Conservation (phyloP, 2,113 vertebrate genomes). For the Puma concolor region DNA sequence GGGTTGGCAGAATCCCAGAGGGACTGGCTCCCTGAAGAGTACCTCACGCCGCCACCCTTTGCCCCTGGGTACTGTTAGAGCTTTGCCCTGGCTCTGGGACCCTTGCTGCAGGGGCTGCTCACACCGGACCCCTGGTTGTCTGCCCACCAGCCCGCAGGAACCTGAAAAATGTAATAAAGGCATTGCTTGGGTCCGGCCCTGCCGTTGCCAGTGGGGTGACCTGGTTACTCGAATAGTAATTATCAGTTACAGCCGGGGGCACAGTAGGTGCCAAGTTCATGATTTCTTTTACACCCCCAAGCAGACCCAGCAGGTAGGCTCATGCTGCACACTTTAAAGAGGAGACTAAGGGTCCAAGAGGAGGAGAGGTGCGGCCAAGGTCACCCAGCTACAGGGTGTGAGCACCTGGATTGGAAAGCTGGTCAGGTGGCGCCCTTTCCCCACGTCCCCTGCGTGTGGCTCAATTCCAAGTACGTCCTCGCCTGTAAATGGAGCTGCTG, state of each 20-base stretch:
- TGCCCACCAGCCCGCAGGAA: neutral
- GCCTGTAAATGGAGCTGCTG: neutral
- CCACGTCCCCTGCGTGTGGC: rapidly evolving
- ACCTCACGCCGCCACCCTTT: constrained; percentile 86
- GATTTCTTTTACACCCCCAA: neutral
- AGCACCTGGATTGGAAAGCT: neutral
- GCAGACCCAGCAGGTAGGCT: neutral
- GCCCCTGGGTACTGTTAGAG: constrained; percentile 86
- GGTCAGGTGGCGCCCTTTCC: neutral
- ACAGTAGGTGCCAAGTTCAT: neutral
- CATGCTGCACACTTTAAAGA: neutral
- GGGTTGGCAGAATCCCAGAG: neutral
- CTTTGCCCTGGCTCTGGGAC: neutral
- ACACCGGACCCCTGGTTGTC: neutral
- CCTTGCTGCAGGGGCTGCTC: neutral
- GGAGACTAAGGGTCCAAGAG: neutral
- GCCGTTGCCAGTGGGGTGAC: neutral
- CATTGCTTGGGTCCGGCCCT: neutral
- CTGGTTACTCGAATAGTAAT: neutral
- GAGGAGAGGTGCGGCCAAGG: neutral
- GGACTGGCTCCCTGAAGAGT: constrained; percentile 82
- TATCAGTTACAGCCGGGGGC: neutral
- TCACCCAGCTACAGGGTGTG: neutral
- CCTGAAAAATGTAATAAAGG: neutral
- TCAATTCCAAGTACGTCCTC: neutral